phyloP scores from a whole-genome alignment of 1,140 invertebrate species.

The Leucophenga varia region DNA sequence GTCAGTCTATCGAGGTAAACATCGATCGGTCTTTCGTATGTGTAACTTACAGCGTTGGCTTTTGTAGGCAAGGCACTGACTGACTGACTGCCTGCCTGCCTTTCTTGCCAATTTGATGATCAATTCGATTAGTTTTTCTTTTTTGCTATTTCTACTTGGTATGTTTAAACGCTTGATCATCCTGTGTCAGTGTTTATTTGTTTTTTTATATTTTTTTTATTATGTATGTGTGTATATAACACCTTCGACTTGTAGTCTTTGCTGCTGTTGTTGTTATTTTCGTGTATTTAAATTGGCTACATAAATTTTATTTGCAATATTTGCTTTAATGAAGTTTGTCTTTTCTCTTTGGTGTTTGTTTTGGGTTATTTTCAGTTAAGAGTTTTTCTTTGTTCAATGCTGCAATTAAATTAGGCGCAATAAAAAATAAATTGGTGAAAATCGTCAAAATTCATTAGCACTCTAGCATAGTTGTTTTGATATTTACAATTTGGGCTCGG shows the following conservation, averaged over 20 bases:
- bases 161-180: no score
- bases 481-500: constrained; percentile 25
- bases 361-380: no score
- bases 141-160: no score
- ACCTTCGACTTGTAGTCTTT: constrained; percentile 23
- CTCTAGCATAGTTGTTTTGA: constrained; percentile 17
- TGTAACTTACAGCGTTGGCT: no score
- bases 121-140: constrained; percentile 55
- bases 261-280: constrained; percentile 26
- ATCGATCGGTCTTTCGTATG: constrained; percentile 39
- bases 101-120: constrained; percentile 53
- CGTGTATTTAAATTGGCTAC: constrained; percentile 49
- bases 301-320: constrained; percentile 46
- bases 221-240: constrained; percentile 38
- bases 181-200: no score
- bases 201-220: no score
- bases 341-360: constrained; percentile 4
- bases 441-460: constrained; percentile 45
- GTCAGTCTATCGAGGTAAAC: constrained; percentile 34
- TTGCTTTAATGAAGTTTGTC: constrained; percentile 48
- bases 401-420: constrained; percentile 28
- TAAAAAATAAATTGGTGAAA: constrained; percentile 53
- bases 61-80: no score
- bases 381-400: constrained; percentile 5
- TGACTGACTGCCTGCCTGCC: constrained; percentile 49